Evolutionary conservation across 2,797 vertebrate genomes (phyloP), one percentile per base, ranked within the genome.

Genomic region (Liparis tanakae): DNA sequence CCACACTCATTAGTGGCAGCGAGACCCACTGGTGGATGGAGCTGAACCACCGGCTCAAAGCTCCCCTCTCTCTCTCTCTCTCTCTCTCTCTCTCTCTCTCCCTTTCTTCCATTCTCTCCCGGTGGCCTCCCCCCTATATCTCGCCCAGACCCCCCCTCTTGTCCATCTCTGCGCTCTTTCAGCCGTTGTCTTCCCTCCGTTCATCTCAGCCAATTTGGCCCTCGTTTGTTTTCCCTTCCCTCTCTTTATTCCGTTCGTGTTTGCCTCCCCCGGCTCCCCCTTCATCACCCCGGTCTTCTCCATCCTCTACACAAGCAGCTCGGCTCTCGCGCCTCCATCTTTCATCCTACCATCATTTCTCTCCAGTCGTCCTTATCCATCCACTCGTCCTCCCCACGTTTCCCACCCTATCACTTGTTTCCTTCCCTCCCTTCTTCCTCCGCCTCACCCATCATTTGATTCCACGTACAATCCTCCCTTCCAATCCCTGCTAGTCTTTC

Each of bases 1-100:
- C 85, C 84, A 84, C 88, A 87, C 91, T 94, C 90, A 94, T 94
- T 94, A 93, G 89, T 82, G 90, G 88, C 82, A 89, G 81, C 34
- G 79, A 93, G 89, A 88, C 82, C 83, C 64, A 61, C 85, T 90
- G 84, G 84, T 91, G 87, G 91, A 91, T 86, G 86, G 84, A 88
- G 88, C 91, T 89, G 88, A 90, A 89, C 87, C 91, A 85, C 83
- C 85, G 84, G 78, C 89, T 84, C 89, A 89, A 88, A 88, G 83
- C 66, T 57, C 48, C 58, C 58, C 70, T 57, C 67, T 51, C 43
- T 33, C 58, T 44, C 72, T 54, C 34, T 55, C 55, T 39, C 18
- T 55, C 70, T 51, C 39, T 37, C 33, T 39, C 54, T 34, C 25
- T n/a, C n/a, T n/a, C n/a, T n/a, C 63, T 61, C 55, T 39, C 20